phyloP scores from a whole-genome alignment of 2,797 vertebrate genomes.

The Lepilemur ruficaudatus region DNA sequence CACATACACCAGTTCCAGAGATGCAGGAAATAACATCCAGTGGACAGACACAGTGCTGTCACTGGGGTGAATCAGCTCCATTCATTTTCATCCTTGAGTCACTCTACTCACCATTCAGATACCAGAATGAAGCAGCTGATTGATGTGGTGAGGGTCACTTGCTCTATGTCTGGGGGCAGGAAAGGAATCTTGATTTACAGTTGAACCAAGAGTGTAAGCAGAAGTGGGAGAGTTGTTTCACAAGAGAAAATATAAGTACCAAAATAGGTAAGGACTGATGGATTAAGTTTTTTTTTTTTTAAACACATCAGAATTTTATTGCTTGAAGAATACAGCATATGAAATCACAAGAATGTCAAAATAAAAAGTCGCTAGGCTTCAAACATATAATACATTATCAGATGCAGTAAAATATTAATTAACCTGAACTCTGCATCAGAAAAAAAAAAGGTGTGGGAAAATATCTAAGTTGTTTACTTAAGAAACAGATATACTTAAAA shows the following conservation, averaged over 20 bases:
- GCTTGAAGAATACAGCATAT: slow-evolving; percentile 98
- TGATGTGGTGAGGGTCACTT: background rate
- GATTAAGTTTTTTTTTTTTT: too few relatives aligned
- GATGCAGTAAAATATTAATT: slow-evolving; percentile 91
- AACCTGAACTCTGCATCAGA: slow-evolving; percentile 89
- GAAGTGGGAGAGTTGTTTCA: background rate
- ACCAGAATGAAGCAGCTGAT: background rate
- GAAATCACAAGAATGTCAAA: slow-evolving; percentile 93
- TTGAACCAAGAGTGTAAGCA: background rate
- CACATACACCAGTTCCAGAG: background rate
- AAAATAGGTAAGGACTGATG: background rate
- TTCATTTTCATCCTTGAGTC: background rate
- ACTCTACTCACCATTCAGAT: background rate
- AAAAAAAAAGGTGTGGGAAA: slow-evolving; percentile 86
- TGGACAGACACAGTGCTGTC: background rate
- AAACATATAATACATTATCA: slow-evolving; percentile 88
- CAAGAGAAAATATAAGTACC: background rate
- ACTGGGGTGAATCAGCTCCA: background rate
- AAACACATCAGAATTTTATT: slow-evolving; percentile 96
- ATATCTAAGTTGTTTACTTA: slow-evolving; percentile 84
- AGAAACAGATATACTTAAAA: slow-evolving; percentile 84
- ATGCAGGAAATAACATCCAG: background rate
- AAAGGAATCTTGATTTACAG: background rate
- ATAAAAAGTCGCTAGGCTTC: slow-evolving; percentile 90
- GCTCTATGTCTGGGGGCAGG: background rate